Base-by-base conservation (phyloP, 2,113 vertebrate species). In the Camelus bactrianus region DNA sequence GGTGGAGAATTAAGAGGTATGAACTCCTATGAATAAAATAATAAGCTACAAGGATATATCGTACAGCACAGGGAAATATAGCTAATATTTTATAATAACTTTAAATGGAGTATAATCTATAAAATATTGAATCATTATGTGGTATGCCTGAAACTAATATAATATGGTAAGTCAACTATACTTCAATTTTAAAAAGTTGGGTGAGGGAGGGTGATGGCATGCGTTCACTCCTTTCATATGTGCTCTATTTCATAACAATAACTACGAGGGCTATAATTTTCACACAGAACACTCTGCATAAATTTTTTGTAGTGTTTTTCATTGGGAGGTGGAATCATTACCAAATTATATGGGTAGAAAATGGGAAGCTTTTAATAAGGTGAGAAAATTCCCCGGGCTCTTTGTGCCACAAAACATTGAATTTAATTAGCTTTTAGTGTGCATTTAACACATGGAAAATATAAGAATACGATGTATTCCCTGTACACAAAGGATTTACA, bases 391-490 rank as follows among this genome's bases (percentile, higher is more conserved):
- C 0, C 26, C 3, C 16, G 64, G 6, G 60, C 0, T 7, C 28
- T 50, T 15, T 62, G 20, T 62, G 35, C 11, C 58, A 60, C 6
- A 82, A 89, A 69, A 65, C 13, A 73, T 12, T 64, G 42, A 60
- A 62, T 64, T 85, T 62, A 70, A 35, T 76, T 89, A 32, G 50
- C 4, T 93, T 91, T 76, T 30, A 96, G 11, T 60, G 13, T 35
- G 0, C 15, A 52, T 76, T 91, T 85, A 84, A 62, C 4, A 12
- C 72, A 72, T 79, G 46, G 16, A 92, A 84, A 88, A 69, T 85
- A 76, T 70, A 60, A 60, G 32, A 95, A 38, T 84, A 35, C 20
- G 1, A 48, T 83, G 17, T 73, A 30, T 67, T 80, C 6, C 6
- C 46, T 56, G 1, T 35, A 56, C 11, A 54, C 6, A 67, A 48